Evolutionary conservation across 1,140 invertebrate species (phyloP).

Genomic region (Macrosteles quadrilineatus): DNA sequence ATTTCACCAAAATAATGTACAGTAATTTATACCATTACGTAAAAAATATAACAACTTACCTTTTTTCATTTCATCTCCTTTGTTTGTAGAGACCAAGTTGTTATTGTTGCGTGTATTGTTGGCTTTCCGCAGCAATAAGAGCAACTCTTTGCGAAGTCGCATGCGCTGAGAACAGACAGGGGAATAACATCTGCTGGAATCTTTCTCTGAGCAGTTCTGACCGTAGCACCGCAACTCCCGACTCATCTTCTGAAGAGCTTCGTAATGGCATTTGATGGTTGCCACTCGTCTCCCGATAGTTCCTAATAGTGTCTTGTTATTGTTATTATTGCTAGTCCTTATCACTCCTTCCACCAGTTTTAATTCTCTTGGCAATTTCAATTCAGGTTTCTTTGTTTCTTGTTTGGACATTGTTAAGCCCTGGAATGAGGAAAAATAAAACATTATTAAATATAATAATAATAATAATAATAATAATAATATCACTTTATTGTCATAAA

Average conservation of each 20-base stretch:
- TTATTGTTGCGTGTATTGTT: conserved; percentile 44
- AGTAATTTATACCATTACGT: no score
- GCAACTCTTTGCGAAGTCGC: conserved; percentile 65
- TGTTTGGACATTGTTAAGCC: not conserved
- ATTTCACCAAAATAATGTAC: no score
- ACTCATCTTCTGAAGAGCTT: conserved; percentile 49
- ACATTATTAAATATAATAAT: no score
- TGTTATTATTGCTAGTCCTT: conserved; percentile 16
- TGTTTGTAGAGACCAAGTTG: conserved; percentile 28
- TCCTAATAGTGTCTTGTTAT: conserved; percentile 34
- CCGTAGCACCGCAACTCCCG: conserved; percentile 72
- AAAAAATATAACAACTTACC: not conserved
- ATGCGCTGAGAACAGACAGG: conserved; percentile 71
- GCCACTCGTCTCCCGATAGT: conserved; percentile 36
- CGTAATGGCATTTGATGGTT: conserved; percentile 39
- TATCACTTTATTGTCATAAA: no score
- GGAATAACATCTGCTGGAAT: conserved; percentile 67
- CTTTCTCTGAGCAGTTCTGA: conserved; percentile 64
- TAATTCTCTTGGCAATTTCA: not conserved
- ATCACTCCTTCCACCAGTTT: not conserved
- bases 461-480: no score
- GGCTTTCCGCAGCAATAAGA: conserved; percentile 65
- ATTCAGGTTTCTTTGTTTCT: not conserved
- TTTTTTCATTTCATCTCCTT: conserved; percentile 18
- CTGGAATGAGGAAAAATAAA: no score